Percentiles rank a stretch among this genome's conserved stretches.
Evolutionary conservation across 1,140 invertebrate genomes (phyloP).

Genomic region (Diachasmimorpha longicaudata): DNA sequence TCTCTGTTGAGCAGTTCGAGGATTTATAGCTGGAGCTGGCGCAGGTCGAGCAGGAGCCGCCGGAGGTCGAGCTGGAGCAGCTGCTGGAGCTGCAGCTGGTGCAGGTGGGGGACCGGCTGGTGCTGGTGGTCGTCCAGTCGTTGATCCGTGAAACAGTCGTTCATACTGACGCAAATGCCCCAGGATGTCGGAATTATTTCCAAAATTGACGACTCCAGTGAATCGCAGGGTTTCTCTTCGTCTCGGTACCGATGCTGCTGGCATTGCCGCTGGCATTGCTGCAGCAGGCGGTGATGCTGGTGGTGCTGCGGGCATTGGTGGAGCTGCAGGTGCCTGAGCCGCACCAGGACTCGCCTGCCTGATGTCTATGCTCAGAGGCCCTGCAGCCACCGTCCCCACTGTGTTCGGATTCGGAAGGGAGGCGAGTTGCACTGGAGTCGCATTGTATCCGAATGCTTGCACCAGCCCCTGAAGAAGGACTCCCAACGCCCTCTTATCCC

Average conservation of each 20-base stretch:
- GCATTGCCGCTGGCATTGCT: background rate
- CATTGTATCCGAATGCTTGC: slow-evolving; percentile 51
- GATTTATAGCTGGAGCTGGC: background rate
- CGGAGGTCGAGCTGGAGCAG: background rate
- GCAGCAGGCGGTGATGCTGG: background rate
- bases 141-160: slow-evolving; percentile 47
- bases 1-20: slow-evolving; percentile 14
- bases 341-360: background rate
- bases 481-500: slow-evolving; percentile 55
- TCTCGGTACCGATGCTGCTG: slow-evolving; percentile 26
- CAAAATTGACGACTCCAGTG: slow-evolving; percentile 58
- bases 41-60: slow-evolving; percentile 15
- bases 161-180: slow-evolving; percentile 55
- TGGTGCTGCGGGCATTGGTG: background rate
- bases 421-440: slow-evolving; percentile 46
- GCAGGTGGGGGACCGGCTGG: slow-evolving; percentile 8
- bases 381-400: slow-evolving; percentile 2
- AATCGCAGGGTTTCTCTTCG: slow-evolving; percentile 50
- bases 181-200: slow-evolving; percentile 49
- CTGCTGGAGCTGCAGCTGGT: background rate
- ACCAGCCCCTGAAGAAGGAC: slow-evolving; percentile 52
- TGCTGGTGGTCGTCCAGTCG: too few species aligned
- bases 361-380: slow-evolving; percentile 16
- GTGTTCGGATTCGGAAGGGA: slow-evolving; percentile 46
- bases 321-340: background rate